These are phyloP conservation scores for Protosalanx chinensis DNA, from an alignment of 2,797 vertebrate genomes.

Conservation along the genomic window DNA sequence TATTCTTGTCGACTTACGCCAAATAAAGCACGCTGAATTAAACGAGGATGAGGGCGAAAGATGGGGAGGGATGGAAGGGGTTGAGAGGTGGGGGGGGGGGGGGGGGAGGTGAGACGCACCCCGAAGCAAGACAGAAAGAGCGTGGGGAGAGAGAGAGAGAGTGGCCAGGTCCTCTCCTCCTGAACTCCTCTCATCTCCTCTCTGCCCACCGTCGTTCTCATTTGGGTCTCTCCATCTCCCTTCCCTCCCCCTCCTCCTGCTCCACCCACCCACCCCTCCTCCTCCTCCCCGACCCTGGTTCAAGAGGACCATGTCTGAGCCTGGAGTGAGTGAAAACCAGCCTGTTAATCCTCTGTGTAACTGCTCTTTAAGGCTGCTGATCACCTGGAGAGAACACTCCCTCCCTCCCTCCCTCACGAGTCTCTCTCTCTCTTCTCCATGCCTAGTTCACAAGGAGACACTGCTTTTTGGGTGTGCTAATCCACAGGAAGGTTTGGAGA, in stretches of 20 bases:
- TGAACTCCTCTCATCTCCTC: constrained; percentile 8
- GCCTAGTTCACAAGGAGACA: constrained; percentile 58
- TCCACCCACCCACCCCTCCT: constrained; percentile 17
- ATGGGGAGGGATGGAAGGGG: constrained; percentile 23
- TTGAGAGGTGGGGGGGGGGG: constrained; percentile 12
- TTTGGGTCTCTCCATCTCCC: constrained; percentile 21
- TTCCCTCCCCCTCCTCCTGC: constrained; percentile 34
- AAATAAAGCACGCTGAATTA: no score
- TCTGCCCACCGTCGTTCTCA: constrained; percentile 27
- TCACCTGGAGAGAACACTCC: constrained; percentile 65
- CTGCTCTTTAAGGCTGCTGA: constrained; percentile 60
- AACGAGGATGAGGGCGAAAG: no score
- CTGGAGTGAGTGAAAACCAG: constrained; percentile 54
- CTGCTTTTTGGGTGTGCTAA: constrained; percentile 55
- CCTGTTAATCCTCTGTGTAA: constrained; percentile 65
- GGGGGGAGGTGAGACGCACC: background rate
- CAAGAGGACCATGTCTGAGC: constrained; percentile 32
- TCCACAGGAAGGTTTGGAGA: constrained; percentile 57
- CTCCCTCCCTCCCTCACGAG: background rate
- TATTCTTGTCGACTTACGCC: no score
- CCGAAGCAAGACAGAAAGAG: background rate
- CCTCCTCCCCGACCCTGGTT: constrained; percentile 4
- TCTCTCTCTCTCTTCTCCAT: constrained; percentile 8
- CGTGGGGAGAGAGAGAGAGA: background rate
- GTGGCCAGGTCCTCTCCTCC: constrained; percentile 15